phyloP scores from a whole-genome alignment of 2,797 vertebrate species.

The Cirrhinus molitorella region DNA sequence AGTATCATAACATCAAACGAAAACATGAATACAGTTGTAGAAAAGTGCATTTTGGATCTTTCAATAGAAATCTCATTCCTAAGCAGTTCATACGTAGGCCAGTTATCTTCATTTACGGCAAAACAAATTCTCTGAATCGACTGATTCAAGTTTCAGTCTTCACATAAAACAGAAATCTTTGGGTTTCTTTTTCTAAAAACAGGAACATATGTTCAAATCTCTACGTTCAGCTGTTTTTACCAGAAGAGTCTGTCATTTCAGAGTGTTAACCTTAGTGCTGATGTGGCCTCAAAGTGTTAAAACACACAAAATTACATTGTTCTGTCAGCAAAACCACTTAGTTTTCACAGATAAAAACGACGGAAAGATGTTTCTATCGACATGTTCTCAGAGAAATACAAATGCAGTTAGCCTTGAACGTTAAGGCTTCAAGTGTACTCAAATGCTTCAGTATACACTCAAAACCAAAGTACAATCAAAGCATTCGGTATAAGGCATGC shows the following conservation, averaged over 20 bases:
- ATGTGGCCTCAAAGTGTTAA: constrained; percentile 46
- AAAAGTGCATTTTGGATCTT: constrained; percentile 24
- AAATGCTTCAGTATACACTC: constrained; percentile 23
- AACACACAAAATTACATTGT: constrained; percentile 42
- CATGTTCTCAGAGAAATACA: constrained; percentile 9
- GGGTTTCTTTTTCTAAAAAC: constrained; percentile 41
- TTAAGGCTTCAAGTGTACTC: constrained; percentile 27
- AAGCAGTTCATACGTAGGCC: not conserved
- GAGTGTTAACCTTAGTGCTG: not conserved
- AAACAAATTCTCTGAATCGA: not conserved
- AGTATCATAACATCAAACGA: constrained; percentile 15
- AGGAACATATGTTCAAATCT: constrained; percentile 15
- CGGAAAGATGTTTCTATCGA: constrained; percentile 4
- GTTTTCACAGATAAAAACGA: constrained; percentile 2
- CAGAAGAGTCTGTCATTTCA: not conserved
- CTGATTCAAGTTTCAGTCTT: not conserved
- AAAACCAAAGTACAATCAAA: constrained; percentile 25
- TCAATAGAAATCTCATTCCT: constrained; percentile 1
- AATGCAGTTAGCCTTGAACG: constrained; percentile 29
- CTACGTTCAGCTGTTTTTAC: not conserved
- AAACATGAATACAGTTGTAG: constrained; percentile 12
- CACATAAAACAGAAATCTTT: constrained; percentile 39
- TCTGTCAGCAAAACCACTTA: constrained; percentile 31
- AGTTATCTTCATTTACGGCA: not conserved
- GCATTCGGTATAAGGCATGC: constrained; percentile 44